Evolutionary conservation across 2,797 vertebrate genomes (phyloP).

Genomic region (Cynopterus sphinx): DNA sequence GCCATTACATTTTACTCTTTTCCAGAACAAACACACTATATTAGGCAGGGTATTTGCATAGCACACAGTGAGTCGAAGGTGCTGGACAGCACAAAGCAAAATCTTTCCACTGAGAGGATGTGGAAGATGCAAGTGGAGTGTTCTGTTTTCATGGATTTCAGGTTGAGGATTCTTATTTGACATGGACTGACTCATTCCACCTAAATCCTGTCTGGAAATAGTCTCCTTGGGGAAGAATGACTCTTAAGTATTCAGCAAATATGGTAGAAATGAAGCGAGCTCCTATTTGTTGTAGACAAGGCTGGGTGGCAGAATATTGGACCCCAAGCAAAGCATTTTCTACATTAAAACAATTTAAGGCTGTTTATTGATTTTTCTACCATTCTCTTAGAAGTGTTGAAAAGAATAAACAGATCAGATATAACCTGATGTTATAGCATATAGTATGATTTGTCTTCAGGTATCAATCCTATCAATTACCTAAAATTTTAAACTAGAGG

Average conservation of each 20-base stretch:
- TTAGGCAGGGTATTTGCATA: slow-evolving; percentile 47
- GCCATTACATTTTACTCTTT: slow-evolving; percentile 70
- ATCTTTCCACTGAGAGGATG: background rate
- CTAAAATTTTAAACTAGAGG: background rate
- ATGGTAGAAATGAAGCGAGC: background rate
- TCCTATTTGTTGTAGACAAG: background rate
- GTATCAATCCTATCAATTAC: background rate
- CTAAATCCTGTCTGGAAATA: background rate
- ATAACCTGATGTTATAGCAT: background rate
- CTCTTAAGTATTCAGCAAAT: background rate
- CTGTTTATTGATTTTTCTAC: background rate
- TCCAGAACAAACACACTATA: slow-evolving; percentile 51
- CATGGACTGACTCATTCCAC: background rate
- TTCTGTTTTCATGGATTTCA: background rate
- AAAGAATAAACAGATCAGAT: background rate
- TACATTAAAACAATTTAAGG: background rate
- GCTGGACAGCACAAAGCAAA: background rate
- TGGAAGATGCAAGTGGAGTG: fast-evolving
- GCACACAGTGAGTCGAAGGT: background rate
- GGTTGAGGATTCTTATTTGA: background rate
- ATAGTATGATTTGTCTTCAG: background rate
- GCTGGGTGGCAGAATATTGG: background rate
- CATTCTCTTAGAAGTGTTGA: background rate
- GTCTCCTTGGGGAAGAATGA: background rate
- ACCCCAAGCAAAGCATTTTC: background rate